Conservation (phyloP, 2,113 vertebrate genomes). For the Zeus faber region DNA sequence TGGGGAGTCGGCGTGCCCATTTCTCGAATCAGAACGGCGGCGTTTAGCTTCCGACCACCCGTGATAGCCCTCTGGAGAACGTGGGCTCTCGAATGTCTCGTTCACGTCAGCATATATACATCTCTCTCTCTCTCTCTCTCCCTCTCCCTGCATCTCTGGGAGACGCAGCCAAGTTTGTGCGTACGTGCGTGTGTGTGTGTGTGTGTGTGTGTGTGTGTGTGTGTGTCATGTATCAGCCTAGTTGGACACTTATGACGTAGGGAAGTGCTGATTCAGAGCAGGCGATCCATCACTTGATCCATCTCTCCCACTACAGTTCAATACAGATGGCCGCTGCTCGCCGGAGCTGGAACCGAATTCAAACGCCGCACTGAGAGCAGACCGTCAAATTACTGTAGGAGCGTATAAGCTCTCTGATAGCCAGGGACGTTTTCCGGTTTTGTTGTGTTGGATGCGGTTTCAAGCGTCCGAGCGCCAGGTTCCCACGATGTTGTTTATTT, state of each 20-base stretch:
- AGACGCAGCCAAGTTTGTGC: slow-evolving; percentile 17
- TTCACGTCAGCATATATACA: slow-evolving; percentile 24
- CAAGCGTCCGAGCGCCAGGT: no score
- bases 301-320: slow-evolving; percentile 26
- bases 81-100: slow-evolving; percentile 27
- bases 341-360: slow-evolving; percentile 3
- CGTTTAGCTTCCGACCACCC: no score
- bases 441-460: no score
- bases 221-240: slow-evolving; percentile 35
- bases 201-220: slow-evolving; percentile 9
- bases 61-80: slow-evolving; percentile 17
- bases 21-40: no score
- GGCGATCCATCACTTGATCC: slow-evolving; percentile 42
- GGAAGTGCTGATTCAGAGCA: slow-evolving; percentile 45
- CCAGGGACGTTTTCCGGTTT: no score
- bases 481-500: no score
- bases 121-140: slow-evolving; percentile 6
- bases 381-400: neutral
- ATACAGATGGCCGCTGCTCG: slow-evolving; percentile 4
- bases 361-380: neutral
- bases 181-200: slow-evolving; percentile 8
- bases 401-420: no score
- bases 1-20: no score
- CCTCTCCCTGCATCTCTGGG: neutral
- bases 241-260: slow-evolving; percentile 17